Conservation (phyloP, 2,888 invertebrate genomes). For the Sclerodermus sp. region DNA sequence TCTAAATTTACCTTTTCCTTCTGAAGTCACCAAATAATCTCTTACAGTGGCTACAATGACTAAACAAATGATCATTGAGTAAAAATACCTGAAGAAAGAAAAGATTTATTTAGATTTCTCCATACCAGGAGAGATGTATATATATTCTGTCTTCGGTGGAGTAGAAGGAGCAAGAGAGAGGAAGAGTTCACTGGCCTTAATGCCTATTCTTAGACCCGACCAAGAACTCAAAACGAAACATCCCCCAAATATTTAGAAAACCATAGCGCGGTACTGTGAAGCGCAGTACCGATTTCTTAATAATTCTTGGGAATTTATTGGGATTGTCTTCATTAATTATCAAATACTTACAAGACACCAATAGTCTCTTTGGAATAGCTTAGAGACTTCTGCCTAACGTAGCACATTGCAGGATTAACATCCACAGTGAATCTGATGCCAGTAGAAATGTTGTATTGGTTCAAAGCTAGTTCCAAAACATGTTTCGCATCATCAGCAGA, state of each 20-base stretch:
- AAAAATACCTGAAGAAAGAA: conserved; percentile 45
- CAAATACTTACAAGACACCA: conserved; percentile 57
- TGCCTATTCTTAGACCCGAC: background rate
- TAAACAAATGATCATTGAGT: conserved; percentile 48
- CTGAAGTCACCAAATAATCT: conserved; percentile 40
- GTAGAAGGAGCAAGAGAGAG: too few species aligned
- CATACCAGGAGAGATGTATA: background rate
- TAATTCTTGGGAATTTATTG: too few species aligned
- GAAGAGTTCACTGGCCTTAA: conserved; percentile 4
- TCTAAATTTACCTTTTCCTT: conserved; percentile 42
- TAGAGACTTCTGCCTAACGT: conserved; percentile 56
- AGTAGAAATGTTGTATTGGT: conserved; percentile 64
- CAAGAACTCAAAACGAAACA: background rate
- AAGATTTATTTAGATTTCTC: background rate
- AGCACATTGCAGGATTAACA: conserved; percentile 65
- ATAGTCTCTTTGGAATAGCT: conserved; percentile 57
- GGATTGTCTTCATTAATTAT: too few species aligned
- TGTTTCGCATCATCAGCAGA: conserved; percentile 63
- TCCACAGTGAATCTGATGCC: conserved; percentile 65
- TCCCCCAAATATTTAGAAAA: too few species aligned
- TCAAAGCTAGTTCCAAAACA: conserved; percentile 63
- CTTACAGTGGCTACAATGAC: conserved; percentile 46
- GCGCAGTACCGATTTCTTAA: too few species aligned
- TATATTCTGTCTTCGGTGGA: background rate
- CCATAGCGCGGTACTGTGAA: background rate